Evolutionary conservation across 2,888 invertebrate genomes (phyloP).

Genomic region (Stictocephala bisonia): DNA sequence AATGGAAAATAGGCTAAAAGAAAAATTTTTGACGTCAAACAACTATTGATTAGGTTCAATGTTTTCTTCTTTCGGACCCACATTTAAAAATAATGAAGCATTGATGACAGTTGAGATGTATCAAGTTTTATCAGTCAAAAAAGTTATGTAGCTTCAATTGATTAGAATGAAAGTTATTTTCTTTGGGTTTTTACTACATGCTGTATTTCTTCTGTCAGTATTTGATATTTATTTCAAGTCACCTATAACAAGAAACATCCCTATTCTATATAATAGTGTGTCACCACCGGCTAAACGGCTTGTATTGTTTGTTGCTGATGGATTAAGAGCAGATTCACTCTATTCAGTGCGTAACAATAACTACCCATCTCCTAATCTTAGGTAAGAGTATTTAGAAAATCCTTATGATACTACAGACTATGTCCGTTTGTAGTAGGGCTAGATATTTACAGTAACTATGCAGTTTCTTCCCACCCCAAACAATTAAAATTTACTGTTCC

Average conservation of each 20-base stretch:
- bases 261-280: constrained; percentile 67
- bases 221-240: constrained; percentile 96
- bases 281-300: constrained; percentile 77
- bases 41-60: too few relatives aligned
- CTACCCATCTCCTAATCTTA: constrained; percentile 71
- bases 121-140: neutral
- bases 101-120: too few relatives aligned
- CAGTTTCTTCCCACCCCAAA: too few relatives aligned
- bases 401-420: too few relatives aligned
- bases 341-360: constrained; percentile 67
- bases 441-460: too few relatives aligned
- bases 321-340: constrained; percentile 88
- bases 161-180: constrained; percentile 33
- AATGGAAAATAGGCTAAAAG: too few relatives aligned
- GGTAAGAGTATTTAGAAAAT: constrained; percentile 68
- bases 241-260: constrained; percentile 81
- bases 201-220: constrained; percentile 82
- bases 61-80: too few relatives aligned
- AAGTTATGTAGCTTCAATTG: neutral
- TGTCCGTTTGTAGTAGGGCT: too few relatives aligned
- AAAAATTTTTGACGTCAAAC: neutral
- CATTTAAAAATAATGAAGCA: too few relatives aligned
- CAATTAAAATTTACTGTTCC: too few relatives aligned
- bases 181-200: constrained; percentile 71
- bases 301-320: constrained; percentile 92